Conservation (phyloP, 2,888 invertebrate species). For the Eupithecia subumbrata region DNA sequence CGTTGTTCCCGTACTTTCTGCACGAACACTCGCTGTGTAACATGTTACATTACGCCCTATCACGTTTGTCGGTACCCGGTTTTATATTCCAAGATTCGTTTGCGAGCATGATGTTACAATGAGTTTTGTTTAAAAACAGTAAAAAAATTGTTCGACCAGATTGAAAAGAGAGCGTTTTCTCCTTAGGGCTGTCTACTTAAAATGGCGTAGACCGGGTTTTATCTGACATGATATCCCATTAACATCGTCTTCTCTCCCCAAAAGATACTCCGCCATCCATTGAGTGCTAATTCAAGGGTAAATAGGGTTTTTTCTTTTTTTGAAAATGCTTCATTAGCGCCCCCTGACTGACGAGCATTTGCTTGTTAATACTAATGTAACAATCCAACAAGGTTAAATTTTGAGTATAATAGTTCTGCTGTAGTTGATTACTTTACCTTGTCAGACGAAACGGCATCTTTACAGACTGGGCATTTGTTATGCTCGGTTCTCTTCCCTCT, state of each 20-base stretch:
- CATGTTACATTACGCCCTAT: too few relatives aligned
- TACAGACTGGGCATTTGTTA: background rate
- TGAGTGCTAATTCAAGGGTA: background rate
- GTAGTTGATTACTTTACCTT: background rate
- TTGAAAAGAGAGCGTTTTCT: background rate
- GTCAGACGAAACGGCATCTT: background rate
- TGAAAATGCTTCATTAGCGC: too few relatives aligned
- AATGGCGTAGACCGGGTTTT: background rate
- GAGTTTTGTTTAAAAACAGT: background rate
- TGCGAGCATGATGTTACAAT: background rate
- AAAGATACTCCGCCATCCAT: background rate
- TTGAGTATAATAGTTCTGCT: too few relatives aligned
- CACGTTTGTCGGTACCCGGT: too few relatives aligned
- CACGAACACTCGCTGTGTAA: too few relatives aligned
- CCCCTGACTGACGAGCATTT: background rate
- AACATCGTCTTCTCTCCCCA: background rate
- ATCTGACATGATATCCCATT: background rate
- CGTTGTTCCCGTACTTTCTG: too few relatives aligned
- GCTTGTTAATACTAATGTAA: background rate
- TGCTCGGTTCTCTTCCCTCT: background rate
- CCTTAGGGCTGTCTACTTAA: background rate
- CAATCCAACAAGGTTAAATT: background rate
- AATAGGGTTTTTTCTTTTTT: too few relatives aligned
- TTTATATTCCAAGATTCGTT: too few relatives aligned
- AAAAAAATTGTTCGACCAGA: too few relatives aligned